Evolutionary conservation across 2,888 invertebrate genomes (phyloP).

Genomic region (Hololepta plana): DNA sequence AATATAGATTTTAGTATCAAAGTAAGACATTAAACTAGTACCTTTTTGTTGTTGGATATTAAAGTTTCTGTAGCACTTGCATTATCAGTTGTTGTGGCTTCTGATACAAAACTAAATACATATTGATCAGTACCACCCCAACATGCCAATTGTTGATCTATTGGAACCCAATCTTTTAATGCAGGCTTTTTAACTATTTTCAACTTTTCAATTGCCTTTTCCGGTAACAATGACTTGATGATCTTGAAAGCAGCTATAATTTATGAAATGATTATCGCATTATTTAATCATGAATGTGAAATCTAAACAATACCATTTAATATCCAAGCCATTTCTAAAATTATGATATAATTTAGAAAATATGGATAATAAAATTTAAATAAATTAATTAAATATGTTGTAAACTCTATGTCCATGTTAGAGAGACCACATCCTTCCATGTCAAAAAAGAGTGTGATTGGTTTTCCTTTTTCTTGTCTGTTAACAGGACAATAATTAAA

Average conservation of each 20-base stretch:
- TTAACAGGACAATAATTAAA: slow-evolving; percentile 12
- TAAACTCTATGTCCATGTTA: slow-evolving; percentile 85
- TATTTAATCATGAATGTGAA: too few relatives aligned
- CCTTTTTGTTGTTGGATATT: slow-evolving; percentile 14
- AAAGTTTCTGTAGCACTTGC: too few relatives aligned
- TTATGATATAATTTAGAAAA: slow-evolving; percentile 72
- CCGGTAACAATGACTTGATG: slow-evolving; percentile 70
- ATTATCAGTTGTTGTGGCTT: slow-evolving; percentile 21
- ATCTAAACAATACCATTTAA: slow-evolving; percentile 54
- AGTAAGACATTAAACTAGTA: too few relatives aligned
- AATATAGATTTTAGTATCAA: too few relatives aligned
- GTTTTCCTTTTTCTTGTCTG: slow-evolving; percentile 53
- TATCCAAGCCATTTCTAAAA: slow-evolving; percentile 91
- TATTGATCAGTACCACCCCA: slow-evolving; percentile 74
- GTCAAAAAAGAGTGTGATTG: slow-evolving; percentile 76
- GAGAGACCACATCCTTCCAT: slow-evolving; percentile 73
- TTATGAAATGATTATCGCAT: too few relatives aligned
- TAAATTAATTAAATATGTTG: slow-evolving; percentile 67
- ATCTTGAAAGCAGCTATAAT: slow-evolving; percentile 76
- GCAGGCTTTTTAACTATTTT: slow-evolving; percentile 64
- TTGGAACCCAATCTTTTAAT: slow-evolving; percentile 53
- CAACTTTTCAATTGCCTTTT: slow-evolving; percentile 75
- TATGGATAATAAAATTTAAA: slow-evolving; percentile 82
- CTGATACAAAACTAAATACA: slow-evolving; percentile 51
- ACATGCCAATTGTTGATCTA: slow-evolving; percentile 51